phyloP scores from a whole-genome alignment of 2,113 vertebrate species.

The Podarcis raffonei region DNA sequence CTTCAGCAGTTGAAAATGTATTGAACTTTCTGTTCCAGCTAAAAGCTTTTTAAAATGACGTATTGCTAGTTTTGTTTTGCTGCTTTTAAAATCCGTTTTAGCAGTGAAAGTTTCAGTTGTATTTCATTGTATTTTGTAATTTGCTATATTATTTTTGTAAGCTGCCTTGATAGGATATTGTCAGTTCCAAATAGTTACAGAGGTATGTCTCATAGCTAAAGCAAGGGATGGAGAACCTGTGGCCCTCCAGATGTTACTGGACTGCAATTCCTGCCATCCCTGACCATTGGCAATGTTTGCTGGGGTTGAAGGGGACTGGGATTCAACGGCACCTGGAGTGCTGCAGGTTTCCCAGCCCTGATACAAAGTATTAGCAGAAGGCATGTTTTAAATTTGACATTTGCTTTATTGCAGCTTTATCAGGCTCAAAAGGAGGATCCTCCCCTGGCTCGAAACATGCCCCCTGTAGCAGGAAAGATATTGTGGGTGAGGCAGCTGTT shows the following conservation, averaged over 20 bases:
- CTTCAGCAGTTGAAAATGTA: no score
- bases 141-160: no score
- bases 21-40: no score
- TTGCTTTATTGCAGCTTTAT: conserved; percentile 73
- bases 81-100: no score
- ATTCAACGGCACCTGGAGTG: neutral
- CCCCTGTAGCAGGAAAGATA: conserved; percentile 83
- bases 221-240: no score
- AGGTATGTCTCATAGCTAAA: neutral
- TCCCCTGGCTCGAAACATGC: conserved; percentile 81
- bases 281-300: neutral
- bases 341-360: neutral
- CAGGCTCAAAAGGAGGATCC: conserved; percentile 77
- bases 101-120: no score
- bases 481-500: conserved; percentile 84
- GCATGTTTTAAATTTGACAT: neutral
- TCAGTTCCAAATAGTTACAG: neutral
- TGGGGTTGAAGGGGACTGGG: no score
- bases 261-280: neutral
- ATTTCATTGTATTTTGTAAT: no score
- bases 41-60: no score
- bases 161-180: no score
- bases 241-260: neutral
- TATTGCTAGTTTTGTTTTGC: no score
- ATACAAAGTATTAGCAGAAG: neutral